Evolutionary conservation across 2,797 vertebrate species (phyloP).

Genomic region (Florisuga fusca): DNA sequence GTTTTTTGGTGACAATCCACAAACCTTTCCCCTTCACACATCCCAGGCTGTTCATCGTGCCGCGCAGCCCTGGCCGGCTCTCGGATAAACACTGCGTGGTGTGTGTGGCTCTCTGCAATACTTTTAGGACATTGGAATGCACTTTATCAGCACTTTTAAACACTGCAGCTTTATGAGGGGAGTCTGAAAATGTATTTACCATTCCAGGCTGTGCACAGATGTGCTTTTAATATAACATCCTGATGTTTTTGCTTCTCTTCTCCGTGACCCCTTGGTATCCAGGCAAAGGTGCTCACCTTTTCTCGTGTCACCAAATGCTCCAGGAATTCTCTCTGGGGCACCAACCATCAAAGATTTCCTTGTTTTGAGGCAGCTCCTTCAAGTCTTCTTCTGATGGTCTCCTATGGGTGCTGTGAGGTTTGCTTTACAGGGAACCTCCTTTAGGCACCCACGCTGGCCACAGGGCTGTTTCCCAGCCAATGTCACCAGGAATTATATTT

Average conservation of each 20-base stretch:
- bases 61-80: not conserved
- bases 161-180: conserved; percentile 76
- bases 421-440: not conserved
- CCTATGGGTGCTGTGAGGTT: not conserved
- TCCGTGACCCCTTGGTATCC: conserved; percentile 69
- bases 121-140: conserved; percentile 70
- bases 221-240: conserved; percentile 75
- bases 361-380: not conserved
- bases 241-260: conserved; percentile 70
- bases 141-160: conserved; percentile 80
- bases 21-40: not conserved
- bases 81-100: not conserved
- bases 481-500: not conserved
- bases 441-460: not conserved
- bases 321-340: not conserved
- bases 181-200: conserved; percentile 77
- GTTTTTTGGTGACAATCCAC: not conserved
- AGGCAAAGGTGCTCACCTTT: conserved; percentile 3
- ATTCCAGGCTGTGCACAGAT: conserved; percentile 77
- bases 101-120: conserved; percentile 19
- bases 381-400: not conserved
- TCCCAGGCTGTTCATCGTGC: not conserved
- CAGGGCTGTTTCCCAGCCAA: not conserved
- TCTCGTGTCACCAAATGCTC: conserved; percentile 17
- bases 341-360: not conserved